Evolutionary conservation across 2,113 vertebrate species (phyloP).

Genomic region (Limnothrissa miodon): DNA sequence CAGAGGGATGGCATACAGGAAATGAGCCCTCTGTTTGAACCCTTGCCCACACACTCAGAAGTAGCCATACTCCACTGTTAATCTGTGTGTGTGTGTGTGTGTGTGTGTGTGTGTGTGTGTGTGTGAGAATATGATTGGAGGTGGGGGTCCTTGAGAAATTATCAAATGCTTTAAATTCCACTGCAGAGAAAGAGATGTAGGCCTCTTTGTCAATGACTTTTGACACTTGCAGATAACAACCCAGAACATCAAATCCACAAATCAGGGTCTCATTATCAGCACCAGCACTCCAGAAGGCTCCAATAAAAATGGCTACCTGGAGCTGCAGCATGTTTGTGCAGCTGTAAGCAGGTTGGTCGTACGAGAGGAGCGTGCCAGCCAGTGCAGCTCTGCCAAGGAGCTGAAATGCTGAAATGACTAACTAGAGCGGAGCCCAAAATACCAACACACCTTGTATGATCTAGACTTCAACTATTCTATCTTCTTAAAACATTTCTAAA

Average conservation of each 20-base stretch:
- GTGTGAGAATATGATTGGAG: slow-evolving; percentile 27
- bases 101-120: neutral
- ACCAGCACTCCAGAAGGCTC: slow-evolving; percentile 45
- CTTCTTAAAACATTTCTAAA: too few relatives aligned
- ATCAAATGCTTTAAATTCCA: slow-evolving; percentile 61
- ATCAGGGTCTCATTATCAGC: slow-evolving; percentile 61
- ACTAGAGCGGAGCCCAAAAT: slow-evolving; percentile 37
- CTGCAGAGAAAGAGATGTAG: slow-evolving; percentile 23
- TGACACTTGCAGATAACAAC: slow-evolving; percentile 62
- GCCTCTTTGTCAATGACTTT: slow-evolving; percentile 58
- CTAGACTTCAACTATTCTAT: neutral
- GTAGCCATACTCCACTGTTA: neutral
- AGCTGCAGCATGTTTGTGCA: slow-evolving; percentile 50
- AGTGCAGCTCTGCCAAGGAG: slow-evolving; percentile 36
- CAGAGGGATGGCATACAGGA: slow-evolving; percentile 55
- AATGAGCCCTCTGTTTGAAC: slow-evolving; percentile 42
- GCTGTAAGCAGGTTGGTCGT: slow-evolving; percentile 42
- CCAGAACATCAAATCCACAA: slow-evolving; percentile 57
- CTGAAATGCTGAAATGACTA: slow-evolving; percentile 27
- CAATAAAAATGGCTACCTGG: slow-evolving; percentile 50
- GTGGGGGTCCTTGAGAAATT: slow-evolving; percentile 53
- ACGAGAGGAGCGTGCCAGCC: slow-evolving; percentile 35
- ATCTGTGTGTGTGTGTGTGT: neutral
- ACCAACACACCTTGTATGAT: neutral
- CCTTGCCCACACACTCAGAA: neutral